Base-by-base conservation (phyloP, 2,797 vertebrate genomes). In the Gambusia yucatana region DNA sequence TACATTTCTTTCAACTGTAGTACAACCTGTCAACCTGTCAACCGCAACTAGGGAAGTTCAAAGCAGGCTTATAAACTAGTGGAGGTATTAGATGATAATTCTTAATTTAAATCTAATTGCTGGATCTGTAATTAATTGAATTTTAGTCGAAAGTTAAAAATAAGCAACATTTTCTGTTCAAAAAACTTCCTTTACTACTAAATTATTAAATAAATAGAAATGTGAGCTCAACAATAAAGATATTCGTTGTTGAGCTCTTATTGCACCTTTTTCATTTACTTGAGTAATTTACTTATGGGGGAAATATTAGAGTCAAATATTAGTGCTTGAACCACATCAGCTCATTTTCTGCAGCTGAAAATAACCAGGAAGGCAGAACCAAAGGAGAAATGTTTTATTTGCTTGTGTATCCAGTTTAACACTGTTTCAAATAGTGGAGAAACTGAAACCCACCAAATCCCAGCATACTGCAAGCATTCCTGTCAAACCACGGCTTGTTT, bases 301-400 rank as follows among this genome's bases (percentile, higher is more conserved):
- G 20, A 41, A 65, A 41, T 67, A 25, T 41, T 41, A 13, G 5
- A 16, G 28, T 63, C 6, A 36, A 22, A 36, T 36, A 25, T 41
- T 25, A 6, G 22, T n/a, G 67, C 28, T 46, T n/a, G 9, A 25
- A 25, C 11, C 8, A 4, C 39, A 41, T 43, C 22, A 70, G 67
- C 4, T 50, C n/a, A 25, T 70, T 16, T n/a, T 39, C 61, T 41
- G 11, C 0, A 36, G 20, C 17, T 43, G 25, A 43, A 43, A 44
- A 36, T 8, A 5, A 11, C 4, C 14, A 55, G 7, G 83, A 75
- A 91, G 75, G 83, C 33, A 86, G 70, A 85, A 71, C 82, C 59
- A 82, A 86, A 92, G 85, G 87, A 89, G 87, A 92, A 73, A 84
- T 84, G 61, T 86, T 95, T 93, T 92, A 91, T 94, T 94, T 82